Percentiles rank a stretch among this genome's conserved stretches.
Evolutionary conservation across 2,113 vertebrate species (phyloP).

Genomic region (Zapornia atra): DNA sequence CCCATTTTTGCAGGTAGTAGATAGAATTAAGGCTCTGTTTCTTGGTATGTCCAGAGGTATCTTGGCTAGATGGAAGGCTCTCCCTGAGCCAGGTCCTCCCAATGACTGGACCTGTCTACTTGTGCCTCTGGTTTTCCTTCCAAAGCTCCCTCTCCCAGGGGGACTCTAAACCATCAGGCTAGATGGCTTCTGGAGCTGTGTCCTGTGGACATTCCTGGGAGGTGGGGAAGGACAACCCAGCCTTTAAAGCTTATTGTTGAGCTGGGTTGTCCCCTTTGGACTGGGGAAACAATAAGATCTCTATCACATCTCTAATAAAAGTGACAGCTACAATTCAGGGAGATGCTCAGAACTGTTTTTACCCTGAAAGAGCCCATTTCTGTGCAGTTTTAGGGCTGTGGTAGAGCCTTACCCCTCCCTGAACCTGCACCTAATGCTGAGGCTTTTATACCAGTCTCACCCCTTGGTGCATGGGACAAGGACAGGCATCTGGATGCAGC

Average conservation of each 20-base stretch:
- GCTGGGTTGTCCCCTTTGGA: neutral
- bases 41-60: rapidly evolving
- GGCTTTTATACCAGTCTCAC: neutral
- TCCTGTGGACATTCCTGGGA: neutral
- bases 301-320: neutral
- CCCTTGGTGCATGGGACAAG: neutral
- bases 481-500: no score
- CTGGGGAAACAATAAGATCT: neutral
- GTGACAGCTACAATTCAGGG: neutral
- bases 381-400: neutral
- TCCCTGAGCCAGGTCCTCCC: neutral
- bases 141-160: neutral
- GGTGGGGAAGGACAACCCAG: neutral
- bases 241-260: neutral
- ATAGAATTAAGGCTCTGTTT: neutral
- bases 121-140: neutral
- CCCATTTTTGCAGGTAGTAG: neutral
- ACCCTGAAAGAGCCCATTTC: neutral
- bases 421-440: no score
- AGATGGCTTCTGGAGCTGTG: neutral
- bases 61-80: neutral
- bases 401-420: neutral
- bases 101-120: neutral
- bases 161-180: neutral
- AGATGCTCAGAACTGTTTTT: neutral